These are phyloP conservation scores for Microcaecilia unicolor DNA, from an alignment of 2,797 vertebrate genomes.

Conservation along the genomic window DNA sequence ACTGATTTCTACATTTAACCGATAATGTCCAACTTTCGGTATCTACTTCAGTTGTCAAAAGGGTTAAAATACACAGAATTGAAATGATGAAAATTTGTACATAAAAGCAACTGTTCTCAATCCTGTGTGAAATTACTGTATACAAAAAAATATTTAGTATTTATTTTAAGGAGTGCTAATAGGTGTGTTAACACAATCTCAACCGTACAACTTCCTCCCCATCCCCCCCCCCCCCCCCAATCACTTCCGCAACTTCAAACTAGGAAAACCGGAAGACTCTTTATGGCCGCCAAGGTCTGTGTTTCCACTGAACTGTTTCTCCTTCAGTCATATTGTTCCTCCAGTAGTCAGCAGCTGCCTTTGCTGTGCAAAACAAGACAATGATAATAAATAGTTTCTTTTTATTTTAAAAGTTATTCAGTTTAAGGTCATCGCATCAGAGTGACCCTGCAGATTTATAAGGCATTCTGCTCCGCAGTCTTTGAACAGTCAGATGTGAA, in stretches of 20 bases:
- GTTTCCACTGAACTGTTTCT: conserved; percentile 44
- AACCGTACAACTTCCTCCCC: no score
- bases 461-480: conserved; percentile 92
- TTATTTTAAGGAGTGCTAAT: conserved; percentile 47
- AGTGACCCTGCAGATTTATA: conserved; percentile 73
- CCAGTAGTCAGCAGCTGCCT: conserved; percentile 87
- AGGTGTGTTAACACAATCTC: conserved; percentile 37
- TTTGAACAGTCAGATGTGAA: conserved; percentile 62
- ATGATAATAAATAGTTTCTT: conserved; percentile 97
- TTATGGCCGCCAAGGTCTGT: conserved; percentile 40
- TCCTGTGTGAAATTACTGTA: conserved; percentile 52
- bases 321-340: conserved; percentile 60
- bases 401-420: conserved; percentile 63
- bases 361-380: conserved; percentile 98
- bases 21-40: conserved; percentile 49
- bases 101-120: conserved; percentile 62
- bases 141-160: conserved; percentile 44
- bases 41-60: conserved; percentile 58
- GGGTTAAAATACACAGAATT: conserved; percentile 63
- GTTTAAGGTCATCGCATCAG: conserved; percentile 79
- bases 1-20: conserved; percentile 47
- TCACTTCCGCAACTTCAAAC: conserved; percentile 23
- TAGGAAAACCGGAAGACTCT: conserved; percentile 52
- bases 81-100: conserved; percentile 53
- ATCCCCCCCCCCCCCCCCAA: conserved; percentile 30